Percentiles rank a stretch among this genome's conserved stretches.
phyloP scores from a whole-genome alignment of 2,888 invertebrate genomes.

The Pecten maximus region DNA sequence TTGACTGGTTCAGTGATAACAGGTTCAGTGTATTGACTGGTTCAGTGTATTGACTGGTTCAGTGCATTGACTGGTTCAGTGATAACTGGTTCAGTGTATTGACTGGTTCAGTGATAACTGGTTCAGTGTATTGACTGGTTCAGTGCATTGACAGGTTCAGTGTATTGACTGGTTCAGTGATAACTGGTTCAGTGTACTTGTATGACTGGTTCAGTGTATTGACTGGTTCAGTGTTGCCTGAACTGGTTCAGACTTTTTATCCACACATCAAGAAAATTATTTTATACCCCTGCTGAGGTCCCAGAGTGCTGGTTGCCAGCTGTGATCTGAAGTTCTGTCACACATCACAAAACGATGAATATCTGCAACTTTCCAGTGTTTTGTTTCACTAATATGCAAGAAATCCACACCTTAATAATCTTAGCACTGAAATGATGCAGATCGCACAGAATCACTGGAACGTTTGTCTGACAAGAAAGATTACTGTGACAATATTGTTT shows the following conservation, averaged over 20 bases:
- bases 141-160: no score
- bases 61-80: no score
- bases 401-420: not conserved
- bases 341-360: not conserved
- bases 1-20: no score
- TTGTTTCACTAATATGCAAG: not conserved
- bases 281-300: not conserved
- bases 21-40: no score
- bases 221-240: not conserved
- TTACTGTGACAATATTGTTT: constrained; percentile 36
- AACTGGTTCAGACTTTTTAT: not conserved
- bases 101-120: no score
- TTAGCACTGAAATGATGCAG: constrained; percentile 5
- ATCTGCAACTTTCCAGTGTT: not conserved
- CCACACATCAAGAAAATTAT: not conserved
- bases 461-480: not conserved
- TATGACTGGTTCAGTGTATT: not conserved
- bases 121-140: no score
- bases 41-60: no score
- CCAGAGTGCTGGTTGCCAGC: not conserved
- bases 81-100: no score
- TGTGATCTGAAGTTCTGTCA: not conserved
- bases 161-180: no score
- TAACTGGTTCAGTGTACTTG: no score
- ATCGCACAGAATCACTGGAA: constrained; percentile 1